phyloP scores from a whole-genome alignment of 2,888 invertebrate species.

The Acanthosepion pharaonis region DNA sequence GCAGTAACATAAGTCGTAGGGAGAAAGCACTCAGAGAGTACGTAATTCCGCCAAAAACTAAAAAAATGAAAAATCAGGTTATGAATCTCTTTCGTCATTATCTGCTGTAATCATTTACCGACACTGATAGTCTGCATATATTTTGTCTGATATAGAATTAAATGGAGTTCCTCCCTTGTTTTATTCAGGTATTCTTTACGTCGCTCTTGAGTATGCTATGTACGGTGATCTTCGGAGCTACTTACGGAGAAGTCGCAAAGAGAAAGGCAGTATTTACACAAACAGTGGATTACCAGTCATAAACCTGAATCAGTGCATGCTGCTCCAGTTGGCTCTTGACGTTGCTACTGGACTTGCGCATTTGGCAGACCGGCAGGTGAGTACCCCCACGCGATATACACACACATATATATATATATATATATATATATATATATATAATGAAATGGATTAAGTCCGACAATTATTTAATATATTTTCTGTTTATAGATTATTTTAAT shows the following conservation, averaged over 20 bases:
- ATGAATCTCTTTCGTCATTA: too few relatives aligned
- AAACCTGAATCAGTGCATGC: constrained; percentile 58
- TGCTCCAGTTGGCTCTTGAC: constrained; percentile 65
- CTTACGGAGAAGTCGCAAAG: constrained; percentile 63
- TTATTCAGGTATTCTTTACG: constrained; percentile 64
- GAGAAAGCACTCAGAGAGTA: too few relatives aligned
- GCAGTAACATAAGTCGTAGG: too few relatives aligned
- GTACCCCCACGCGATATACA: not conserved
- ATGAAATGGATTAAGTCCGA: too few relatives aligned
- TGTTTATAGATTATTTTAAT: too few relatives aligned
- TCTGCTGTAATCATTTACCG: too few relatives aligned
- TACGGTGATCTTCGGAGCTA: constrained; percentile 68
- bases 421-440: too few relatives aligned
- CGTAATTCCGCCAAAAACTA: too few relatives aligned
- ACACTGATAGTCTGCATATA: too few relatives aligned
- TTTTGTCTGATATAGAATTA: not conserved
- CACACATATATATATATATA: too few relatives aligned
- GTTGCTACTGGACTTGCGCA: constrained; percentile 65
- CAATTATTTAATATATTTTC: too few relatives aligned
- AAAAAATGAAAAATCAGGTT: too few relatives aligned
- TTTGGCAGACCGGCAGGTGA: constrained; percentile 68
- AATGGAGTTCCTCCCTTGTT: not conserved
- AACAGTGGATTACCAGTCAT: constrained; percentile 54
- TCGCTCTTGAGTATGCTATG: constrained; percentile 68
- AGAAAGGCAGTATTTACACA: constrained; percentile 61